These are phyloP conservation scores for Phylloscopus trochiloides DNA, from an alignment of 2,113 vertebrate species.

Conservation along the genomic window DNA sequence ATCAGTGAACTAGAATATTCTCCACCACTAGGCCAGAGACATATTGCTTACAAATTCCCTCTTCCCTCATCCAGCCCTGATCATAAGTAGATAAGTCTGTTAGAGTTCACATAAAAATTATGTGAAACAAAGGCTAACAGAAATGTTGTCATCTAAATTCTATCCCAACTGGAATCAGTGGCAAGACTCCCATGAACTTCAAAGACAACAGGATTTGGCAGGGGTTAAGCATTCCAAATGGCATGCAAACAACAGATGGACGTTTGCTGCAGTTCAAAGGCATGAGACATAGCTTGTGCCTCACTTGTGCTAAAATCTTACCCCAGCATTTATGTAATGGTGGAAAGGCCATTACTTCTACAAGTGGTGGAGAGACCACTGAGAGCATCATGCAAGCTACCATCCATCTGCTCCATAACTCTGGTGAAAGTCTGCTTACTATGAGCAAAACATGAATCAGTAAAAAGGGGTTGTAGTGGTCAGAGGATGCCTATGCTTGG, in stretches of 20 bases:
- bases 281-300: neutral
- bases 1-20: neutral
- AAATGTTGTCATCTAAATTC: neutral
- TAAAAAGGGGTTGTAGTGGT: neutral
- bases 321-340: neutral
- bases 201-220: constrained; percentile 41
- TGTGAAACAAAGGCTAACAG: neutral
- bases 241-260: constrained; percentile 42
- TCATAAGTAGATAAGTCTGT: neutral
- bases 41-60: neutral
- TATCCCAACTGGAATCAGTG: neutral
- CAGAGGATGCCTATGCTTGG: neutral
- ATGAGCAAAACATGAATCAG: neutral
- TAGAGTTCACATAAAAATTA: neutral
- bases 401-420: neutral
- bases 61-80: neutral
- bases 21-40: neutral
- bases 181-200: constrained; percentile 11
- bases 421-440: neutral
- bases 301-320: neutral
- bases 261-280: neutral
- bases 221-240: neutral
- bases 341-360: neutral
- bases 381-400: neutral
- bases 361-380: neutral